Percentiles rank a stretch among this genome's conserved stretches.
phyloP scores from a whole-genome alignment of 2,888 invertebrate species.

The Bugulina stolonifera region DNA sequence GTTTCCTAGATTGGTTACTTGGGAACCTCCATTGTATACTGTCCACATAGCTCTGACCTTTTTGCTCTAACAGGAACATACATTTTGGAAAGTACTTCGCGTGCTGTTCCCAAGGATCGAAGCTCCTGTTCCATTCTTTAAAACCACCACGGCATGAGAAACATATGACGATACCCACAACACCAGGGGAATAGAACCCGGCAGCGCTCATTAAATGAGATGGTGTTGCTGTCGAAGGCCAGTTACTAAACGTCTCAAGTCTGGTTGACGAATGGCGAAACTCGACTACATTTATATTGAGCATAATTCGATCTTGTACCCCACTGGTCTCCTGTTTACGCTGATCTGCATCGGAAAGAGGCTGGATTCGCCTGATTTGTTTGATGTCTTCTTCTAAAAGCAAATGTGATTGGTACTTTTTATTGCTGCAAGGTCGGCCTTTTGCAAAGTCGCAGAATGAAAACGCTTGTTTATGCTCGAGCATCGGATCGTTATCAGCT shows the following conservation, averaged over 20 bases:
- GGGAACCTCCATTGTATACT: slow-evolving; percentile 25
- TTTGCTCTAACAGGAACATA: slow-evolving; percentile 71
- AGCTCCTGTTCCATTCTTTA: slow-evolving; percentile 84
- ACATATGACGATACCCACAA: slow-evolving; percentile 81
- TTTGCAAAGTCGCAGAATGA: slow-evolving; percentile 72
- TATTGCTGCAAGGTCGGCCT: slow-evolving; percentile 34
- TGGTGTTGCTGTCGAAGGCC: not conserved
- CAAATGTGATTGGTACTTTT: not conserved
- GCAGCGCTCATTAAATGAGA: slow-evolving; percentile 73
- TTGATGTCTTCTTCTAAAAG: not conserved
- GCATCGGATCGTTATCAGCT: slow-evolving; percentile 80
- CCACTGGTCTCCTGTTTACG: not conserved
- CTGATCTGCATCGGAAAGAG: not conserved
- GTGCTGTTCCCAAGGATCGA: slow-evolving; percentile 91
- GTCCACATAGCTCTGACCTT: slow-evolving; percentile 61
- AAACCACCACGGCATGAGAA: slow-evolving; percentile 90
- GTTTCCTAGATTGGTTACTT: not conserved
- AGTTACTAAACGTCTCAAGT: not conserved
- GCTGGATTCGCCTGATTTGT: not conserved
- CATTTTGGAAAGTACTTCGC: slow-evolving; percentile 85
- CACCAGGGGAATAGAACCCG: slow-evolving; percentile 82
- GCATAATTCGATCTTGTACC: not conserved
- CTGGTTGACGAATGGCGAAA: not conserved
- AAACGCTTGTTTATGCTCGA: slow-evolving; percentile 87
- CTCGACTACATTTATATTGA: not conserved